Evolutionary conservation across 1,140 invertebrate genomes (phyloP), one percentile per base, ranked within the genome.

Genomic region (Drusus annulatus): DNA sequence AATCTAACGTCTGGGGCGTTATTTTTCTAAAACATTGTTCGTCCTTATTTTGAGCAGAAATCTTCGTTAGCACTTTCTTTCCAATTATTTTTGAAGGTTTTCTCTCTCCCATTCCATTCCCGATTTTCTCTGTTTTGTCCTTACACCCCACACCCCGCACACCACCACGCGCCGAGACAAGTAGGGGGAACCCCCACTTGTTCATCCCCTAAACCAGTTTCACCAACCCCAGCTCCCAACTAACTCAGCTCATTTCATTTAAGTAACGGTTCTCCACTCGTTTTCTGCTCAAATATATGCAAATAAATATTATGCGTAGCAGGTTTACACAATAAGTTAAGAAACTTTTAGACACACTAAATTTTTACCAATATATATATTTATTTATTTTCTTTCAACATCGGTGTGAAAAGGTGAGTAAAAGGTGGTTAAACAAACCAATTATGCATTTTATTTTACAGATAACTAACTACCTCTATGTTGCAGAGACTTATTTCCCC

Each of bases 211-310:
- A 1, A 10, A 45, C 10, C 36, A 45, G 3, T 2, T 36, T 36
- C 31, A 1, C 36, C 10, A 45, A 45, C 58, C 58, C 56, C 56
- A 69, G 17, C 19, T 54, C 36, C 54, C 78, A 62, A 62, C 69
- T 75, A 75, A 74, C 78, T 63, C 28, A 16, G 78, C 78, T 80
- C 78, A 80, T 80, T 75, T 50, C 54, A 51, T 65, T 62, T 75
- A 80, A 74, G 78, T 80, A 74, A 74, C 78, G 62, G 52, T 31
- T 75, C 78, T 80, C 69, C 60, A 25, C 62, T 51, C 31, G 36
- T 63, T 71, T 28, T 36, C 19, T 79, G 73, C 73, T 45, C 78
- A 79, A 68, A 60, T 73, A 52, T 71, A 58, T 10, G 36, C 13
- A 45, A 13, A 13, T 45, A 45, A 45, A 45, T 45, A 13, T 10